Evolutionary conservation across 2,888 invertebrate species (phyloP), one percentile per base, ranked within the genome.

Genomic region (Ichneumoninae sp.): DNA sequence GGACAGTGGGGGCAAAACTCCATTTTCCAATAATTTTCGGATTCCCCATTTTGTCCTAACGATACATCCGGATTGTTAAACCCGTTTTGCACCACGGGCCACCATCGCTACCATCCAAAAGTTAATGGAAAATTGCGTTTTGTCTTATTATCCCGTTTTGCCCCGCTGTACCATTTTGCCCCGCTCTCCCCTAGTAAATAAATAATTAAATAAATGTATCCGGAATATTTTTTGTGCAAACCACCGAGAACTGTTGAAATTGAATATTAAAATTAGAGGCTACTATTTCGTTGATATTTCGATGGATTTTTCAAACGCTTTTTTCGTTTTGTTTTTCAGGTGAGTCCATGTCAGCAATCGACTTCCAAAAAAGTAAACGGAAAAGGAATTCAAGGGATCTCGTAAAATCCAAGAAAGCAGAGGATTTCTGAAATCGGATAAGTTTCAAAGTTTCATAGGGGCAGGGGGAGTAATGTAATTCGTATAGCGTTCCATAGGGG

Each of bases 271-370:
- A 19, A 19, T 60, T 60, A 16, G 40, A 1, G 6, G 7, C 33
- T 52, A 16, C 30, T 30, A 50, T 50, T 30, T 30, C 13, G 5
- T n/a, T 4, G 26, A 13, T 30, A 7, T 16, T 30, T 47, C 16
- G 2, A 40, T n/a, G 0, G 30, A 16, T 57, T 54, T 77, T 19
- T 10, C 0, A 50, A 63, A 52, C 33, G 5, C 0, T 70, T 33
- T 47, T 36, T 60, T 68, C 8, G 1, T 70, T 57, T 19, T 66
- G 7, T 71, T 54, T 83, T 84, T 10, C 81, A 84, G 84, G 84
- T 84, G 50, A 84, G 84, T 79, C 63, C 26, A 22, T 33, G 0
- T 6, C 13, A 1, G 26, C 13, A 16, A 47, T 63, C 50, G 5
- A 52, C 63, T 26, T 26, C 6, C 16, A 22, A 66, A 3, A 66